phyloP scores from a whole-genome alignment of 2,797 vertebrate species.

The Chrysolophus pictus region DNA sequence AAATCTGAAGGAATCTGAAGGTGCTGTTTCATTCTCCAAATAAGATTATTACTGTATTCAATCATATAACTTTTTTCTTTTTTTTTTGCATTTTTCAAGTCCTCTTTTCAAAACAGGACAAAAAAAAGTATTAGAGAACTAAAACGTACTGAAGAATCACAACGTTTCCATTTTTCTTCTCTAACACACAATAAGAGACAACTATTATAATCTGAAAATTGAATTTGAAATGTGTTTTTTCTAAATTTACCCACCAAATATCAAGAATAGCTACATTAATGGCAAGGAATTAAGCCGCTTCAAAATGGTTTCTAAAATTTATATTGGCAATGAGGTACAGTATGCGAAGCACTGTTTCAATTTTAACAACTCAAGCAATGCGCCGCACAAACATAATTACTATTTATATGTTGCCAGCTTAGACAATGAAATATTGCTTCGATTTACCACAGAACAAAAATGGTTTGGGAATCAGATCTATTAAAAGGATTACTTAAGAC shows the following conservation, averaged over 20 bases:
- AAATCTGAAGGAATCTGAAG: slow-evolving; percentile 8
- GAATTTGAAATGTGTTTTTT: not conserved
- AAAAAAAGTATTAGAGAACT: not conserved
- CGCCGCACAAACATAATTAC: not conserved
- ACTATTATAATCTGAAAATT: not conserved
- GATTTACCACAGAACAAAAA: not conserved
- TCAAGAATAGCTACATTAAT: not conserved
- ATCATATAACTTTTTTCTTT: not conserved
- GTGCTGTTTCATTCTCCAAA: not conserved
- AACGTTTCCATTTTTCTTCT: not conserved
- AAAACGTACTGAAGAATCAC: not conserved
- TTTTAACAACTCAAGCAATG: not conserved
- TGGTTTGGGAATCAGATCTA: not conserved
- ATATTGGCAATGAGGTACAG: not conserved
- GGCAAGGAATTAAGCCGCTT: not conserved
- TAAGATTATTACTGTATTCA: not conserved
- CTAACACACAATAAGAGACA: not conserved
- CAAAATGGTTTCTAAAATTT: not conserved
- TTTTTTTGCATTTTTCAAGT: not conserved
- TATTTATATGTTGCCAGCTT: not conserved
- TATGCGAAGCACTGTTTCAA: not conserved
- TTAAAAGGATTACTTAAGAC: not conserved
- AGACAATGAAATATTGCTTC: not conserved
- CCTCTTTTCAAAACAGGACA: not conserved
- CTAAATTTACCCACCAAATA: not conserved